Percentiles rank a stretch among this genome's conserved stretches.
phyloP scores from a whole-genome alignment of 2,113 vertebrate genomes.

The Carassius auratus region DNA sequence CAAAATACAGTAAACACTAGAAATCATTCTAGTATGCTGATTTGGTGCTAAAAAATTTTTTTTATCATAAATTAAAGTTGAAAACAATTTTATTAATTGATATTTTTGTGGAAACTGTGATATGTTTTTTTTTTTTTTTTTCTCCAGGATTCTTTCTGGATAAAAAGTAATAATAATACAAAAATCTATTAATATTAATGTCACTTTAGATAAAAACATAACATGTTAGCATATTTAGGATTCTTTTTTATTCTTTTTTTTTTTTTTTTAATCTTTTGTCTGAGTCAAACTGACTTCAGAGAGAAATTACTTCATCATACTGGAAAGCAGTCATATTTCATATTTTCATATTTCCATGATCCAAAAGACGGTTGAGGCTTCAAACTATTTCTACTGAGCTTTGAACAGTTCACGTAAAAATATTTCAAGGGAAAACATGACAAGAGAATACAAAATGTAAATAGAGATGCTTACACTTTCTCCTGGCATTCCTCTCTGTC shows the following conservation, averaged over 20 bases:
- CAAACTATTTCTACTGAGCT: background rate
- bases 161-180: too few relatives aligned
- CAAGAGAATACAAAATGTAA: background rate
- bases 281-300: too few relatives aligned
- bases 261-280: background rate
- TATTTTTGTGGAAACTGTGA: too few relatives aligned
- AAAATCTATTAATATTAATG: too few relatives aligned
- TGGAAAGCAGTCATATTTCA: background rate
- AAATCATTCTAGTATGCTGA: background rate
- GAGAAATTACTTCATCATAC: background rate
- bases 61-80: too few relatives aligned
- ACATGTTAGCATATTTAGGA: background rate
- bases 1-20: background rate
- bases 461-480: conserved; percentile 85
- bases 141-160: too few relatives aligned
- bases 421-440: background rate
- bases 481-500: conserved; percentile 92
- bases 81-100: too few relatives aligned
- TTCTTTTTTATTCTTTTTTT: background rate
- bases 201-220: too few relatives aligned
- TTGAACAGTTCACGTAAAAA: background rate
- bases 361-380: background rate
- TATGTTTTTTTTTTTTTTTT: too few relatives aligned
- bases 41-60: too few relatives aligned
- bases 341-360: background rate